Evolutionary conservation across 2,113 vertebrate species (phyloP).

Genomic region (Cervus canadensis): DNA sequence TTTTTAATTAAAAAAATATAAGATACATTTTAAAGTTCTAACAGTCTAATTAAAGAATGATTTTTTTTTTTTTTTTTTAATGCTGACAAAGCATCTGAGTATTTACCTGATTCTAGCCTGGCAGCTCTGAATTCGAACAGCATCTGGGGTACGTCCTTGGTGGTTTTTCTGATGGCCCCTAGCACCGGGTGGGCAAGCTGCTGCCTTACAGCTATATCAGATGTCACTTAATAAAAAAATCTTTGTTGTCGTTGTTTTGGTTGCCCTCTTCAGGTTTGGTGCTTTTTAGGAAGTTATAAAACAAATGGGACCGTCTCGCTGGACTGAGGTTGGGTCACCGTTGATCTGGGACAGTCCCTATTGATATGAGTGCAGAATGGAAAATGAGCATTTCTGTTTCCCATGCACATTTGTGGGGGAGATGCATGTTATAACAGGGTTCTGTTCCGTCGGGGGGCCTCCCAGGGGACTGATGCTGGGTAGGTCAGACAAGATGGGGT

Average conservation of each 20-base stretch:
- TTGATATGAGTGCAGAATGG: background rate
- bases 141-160: background rate
- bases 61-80: background rate
- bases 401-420: rapidly evolving
- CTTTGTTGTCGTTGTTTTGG: background rate
- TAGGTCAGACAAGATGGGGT: background rate
- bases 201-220: background rate
- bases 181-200: background rate
- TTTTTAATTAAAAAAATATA: background rate
- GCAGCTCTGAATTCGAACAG: background rate
- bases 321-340: rapidly evolving
- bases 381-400: background rate
- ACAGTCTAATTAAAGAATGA: background rate
- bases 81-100: background rate
- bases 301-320: rapidly evolving
- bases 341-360: rapidly evolving
- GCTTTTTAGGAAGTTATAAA: background rate
- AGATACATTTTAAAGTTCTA: background rate
- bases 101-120: background rate
- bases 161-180: slow-evolving; percentile 42
- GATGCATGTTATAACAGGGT: rapidly evolving
- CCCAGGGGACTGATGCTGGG: rapidly evolving
- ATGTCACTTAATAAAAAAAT: rapidly evolving
- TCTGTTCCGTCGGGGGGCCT: rapidly evolving
- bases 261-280: background rate